Evolutionary conservation across 1,140 invertebrate genomes (phyloP), one percentile per base, ranked within the genome.

Genomic region (Aphaenogaster floridana): DNA sequence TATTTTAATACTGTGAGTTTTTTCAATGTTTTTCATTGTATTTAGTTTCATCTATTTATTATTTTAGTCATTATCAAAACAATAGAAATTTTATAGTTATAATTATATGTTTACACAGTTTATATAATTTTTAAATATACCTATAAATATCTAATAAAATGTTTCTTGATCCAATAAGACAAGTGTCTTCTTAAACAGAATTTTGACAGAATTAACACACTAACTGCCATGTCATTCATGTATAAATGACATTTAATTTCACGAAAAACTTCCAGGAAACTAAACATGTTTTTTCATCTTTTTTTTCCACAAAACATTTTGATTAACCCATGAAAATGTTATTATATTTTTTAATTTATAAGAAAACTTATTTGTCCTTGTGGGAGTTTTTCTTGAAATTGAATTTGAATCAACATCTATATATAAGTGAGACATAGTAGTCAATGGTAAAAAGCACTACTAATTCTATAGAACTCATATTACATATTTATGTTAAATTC

Each of bases 391-490:
- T 21, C 3, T 39, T 39, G 21, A 52, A 21, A 8, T 13, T 39
- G 0, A 50, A 50, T 3, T 57, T 57, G 17, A 42, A 42, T 42
- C 34, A 7, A 63, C 2, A 63, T 63, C 39, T 17, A n/a, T 39
- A 66, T 11, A 8, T 39, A 6, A 39, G 39, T 15, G 2, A 21
- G 21, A 39, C 15, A 7, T 39, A 1, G 36, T 72, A 34, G 15
- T 36, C 15, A 36, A 45, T 54, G 48, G 64, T 64, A 39, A 78
- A 39, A 52, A 59, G 11, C 15, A 39, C 9, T 39, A 50, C 28
- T 45, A 66, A 50, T 68, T 54, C 9, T 8, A 34, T 64, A 66
- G 8, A 77, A 52, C 72, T 79, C 2, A 72, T 36, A 78, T 15
- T 74, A 28, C 21, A 36, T 36, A 71, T 68, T 68, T 45, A 66